Evolutionary conservation across 2,113 vertebrate species (phyloP).

Genomic region (Corythornis cristatus): DNA sequence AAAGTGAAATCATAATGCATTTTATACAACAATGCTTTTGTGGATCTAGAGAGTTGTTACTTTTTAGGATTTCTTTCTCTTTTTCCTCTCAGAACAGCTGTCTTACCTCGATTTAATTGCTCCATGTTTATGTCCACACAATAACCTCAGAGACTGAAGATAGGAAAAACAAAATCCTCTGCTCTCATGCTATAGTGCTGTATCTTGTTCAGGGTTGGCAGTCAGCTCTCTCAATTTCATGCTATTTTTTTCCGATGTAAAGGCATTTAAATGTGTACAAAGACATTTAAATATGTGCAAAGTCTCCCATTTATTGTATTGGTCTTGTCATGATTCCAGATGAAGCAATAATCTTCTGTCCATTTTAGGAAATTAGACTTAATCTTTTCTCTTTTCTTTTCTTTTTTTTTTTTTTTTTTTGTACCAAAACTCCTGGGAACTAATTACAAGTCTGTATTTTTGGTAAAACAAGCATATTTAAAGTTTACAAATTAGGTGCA

Average conservation of each 20-base stretch:
- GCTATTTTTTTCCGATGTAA: neutral
- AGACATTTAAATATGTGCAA: neutral
- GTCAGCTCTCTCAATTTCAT: neutral
- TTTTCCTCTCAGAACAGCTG: neutral
- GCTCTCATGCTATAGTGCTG: neutral
- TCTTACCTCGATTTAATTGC: neutral
- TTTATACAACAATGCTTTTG: neutral
- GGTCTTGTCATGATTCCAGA: neutral
- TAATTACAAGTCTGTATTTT: constrained; percentile 44
- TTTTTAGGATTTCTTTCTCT: neutral
- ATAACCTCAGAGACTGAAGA: neutral
- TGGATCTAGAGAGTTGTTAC: neutral
- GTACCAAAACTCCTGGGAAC: constrained; percentile 24
- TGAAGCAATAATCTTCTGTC: constrained; percentile 3
- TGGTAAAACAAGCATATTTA: constrained; percentile 28
- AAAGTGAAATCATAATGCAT: neutral
- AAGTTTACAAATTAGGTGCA: constrained; percentile 51
- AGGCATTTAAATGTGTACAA: neutral
- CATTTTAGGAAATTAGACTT: constrained; percentile 27
- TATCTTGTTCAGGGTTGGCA: neutral
- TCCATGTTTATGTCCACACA: neutral
- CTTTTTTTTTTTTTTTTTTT: no score
- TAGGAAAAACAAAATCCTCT: neutral
- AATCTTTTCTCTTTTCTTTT: neutral
- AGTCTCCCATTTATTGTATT: constrained; percentile 6